Evolutionary conservation across 1,140 invertebrate genomes (phyloP), one percentile per base, ranked within the genome.

Genomic region (Archivesica marissinica): DNA sequence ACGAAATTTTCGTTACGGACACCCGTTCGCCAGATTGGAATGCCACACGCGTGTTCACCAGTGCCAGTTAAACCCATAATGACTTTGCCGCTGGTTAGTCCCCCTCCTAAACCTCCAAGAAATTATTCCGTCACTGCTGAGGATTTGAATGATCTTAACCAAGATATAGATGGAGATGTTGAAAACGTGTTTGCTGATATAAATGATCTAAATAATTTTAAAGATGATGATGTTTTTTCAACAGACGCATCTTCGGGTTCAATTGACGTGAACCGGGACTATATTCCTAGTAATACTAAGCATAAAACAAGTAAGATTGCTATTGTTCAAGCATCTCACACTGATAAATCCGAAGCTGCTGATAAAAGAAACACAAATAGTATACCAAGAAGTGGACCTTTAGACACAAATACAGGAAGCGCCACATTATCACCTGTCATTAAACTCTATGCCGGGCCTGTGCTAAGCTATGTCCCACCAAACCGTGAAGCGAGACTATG

Each of bases 51-150:
- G 35, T 70, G 47, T 54, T 20, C 66, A 17, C 77, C 77, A 17
- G 79, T 72, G 15, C 64, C 79, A 20, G 79, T 72, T 9, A 81
- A 39, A 38, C 79, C 79, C 20, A 13, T 76, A 0, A 38, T 59
- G 23, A 56, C 25, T 28, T 20, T 41, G 7, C 56, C 50, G 35
- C n/a, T 2, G 25, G 44, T 56, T 20, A 38, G 28, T 17, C 64
- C 79, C 3, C 79, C 79, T n/a, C 79, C 79, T 17, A 81, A 81
- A 81, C 66, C 79, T 20, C 79, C 79, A 11, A 70, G 79, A 41
- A 81, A 66, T 30, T 50, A 39, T 81, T 81, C 79, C 23, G 44
- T 72, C 23, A 56, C 44, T 15, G 52, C 25, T 30, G 79, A 81
- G 4, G 79, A 72, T 25, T 33, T 81, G 17, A 30, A 54, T 4